Percentiles rank a stretch among this genome's conserved stretches.
These are phyloP conservation scores for Apamea crenata DNA, from an alignment of 2,888 invertebrate species.

Conservation along the genomic window DNA sequence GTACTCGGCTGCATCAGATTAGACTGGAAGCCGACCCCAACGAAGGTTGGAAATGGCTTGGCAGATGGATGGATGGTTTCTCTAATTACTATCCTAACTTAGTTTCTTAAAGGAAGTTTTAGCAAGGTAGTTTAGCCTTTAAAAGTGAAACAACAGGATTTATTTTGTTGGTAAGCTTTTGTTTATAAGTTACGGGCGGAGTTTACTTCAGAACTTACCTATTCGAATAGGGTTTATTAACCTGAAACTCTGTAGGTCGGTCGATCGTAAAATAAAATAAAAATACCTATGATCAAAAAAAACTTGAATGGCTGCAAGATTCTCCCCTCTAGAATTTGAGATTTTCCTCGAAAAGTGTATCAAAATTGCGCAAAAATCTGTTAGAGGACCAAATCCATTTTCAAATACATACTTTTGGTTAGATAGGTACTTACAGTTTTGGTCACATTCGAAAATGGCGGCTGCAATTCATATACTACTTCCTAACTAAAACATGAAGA, in stretches of 20 bases:
- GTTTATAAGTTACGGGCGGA: background rate
- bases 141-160: background rate
- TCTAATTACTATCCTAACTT: background rate
- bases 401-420: background rate
- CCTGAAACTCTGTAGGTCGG: background rate
- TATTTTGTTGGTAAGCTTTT: background rate
- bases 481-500: conserved; percentile 55
- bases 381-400: background rate
- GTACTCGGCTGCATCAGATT: background rate
- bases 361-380: background rate
- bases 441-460: conserved; percentile 41
- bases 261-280: background rate
- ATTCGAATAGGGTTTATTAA: background rate
- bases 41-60: background rate
- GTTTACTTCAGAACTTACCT: background rate
- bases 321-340: background rate
- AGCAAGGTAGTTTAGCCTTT: background rate
- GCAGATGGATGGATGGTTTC: background rate
- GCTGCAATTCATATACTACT: conserved; percentile 39
- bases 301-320: background rate
- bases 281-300: background rate
- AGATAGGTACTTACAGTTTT: conserved; percentile 22
- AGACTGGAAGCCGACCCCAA: background rate
- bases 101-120: background rate
- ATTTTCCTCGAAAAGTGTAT: background rate